Evolutionary conservation across 2,113 vertebrate genomes (phyloP), one percentile per base, ranked within the genome.

Genomic region (Chloropsis cyanopogon): DNA sequence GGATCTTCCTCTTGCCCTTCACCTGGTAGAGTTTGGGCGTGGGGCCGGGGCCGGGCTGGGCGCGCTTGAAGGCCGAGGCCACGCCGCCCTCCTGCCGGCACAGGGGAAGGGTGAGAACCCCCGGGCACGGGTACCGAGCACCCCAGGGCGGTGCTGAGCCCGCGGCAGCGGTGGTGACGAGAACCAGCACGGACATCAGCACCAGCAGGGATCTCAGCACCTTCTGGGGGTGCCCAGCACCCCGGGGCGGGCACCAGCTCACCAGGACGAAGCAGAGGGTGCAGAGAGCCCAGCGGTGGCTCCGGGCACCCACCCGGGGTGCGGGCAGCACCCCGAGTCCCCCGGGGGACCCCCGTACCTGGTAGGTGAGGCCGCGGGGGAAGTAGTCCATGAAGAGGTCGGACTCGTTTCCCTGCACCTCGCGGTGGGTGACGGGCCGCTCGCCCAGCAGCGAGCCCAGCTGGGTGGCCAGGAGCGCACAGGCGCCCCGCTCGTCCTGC

Each of bases 1-100:
- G 98, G 64, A 99, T 98, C 78, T 98, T 99, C 93, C 97, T 98
- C 80, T 98, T 99, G 52, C 99, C 99, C 90, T 99, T 99, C 90
- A 99, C 98, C 91, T 99, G 99, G 97, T 99, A 99, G 33, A 99
- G 96, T 52, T 97, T 97, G 57, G 73, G 98, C 75, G 97, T 61
- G 12, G 95, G 44, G 7, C 69, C 26, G 0, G 80, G 15, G 41
- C 41, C 41, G 41, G 41, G 41, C 7, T 35, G n/a, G 12, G 81
- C 26, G 59, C 64, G 33, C 77, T 88, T 96, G 50, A 98, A 98
- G 0, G 97, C 97, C 0, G 96, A 98, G 37, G 97, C 97, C 86
- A 98, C 97, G 0, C 97, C 96, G 0, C 98, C 98, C 11, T 98
- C 98, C 98, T 98, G 87, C 42, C 12, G 3, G 52, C 28, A 64